Conservation (phyloP, 2,888 invertebrate genomes). For the Lasius fuliginosus region DNA sequence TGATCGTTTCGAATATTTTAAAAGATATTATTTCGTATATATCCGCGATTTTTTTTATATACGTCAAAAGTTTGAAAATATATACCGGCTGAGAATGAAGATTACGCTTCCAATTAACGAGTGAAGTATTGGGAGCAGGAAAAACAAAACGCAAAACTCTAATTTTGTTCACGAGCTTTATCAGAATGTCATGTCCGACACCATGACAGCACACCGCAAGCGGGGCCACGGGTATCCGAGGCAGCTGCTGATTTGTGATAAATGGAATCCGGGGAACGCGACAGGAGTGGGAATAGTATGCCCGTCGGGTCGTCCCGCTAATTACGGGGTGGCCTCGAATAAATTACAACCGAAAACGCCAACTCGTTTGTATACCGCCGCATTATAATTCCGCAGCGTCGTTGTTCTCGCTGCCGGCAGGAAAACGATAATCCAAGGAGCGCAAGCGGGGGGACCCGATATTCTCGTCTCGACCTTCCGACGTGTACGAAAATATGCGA, state of each 20-base stretch:
- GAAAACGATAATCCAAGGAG: conserved; percentile 41
- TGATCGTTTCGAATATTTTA: conserved; percentile 1
- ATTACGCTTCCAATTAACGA: conserved; percentile 32
- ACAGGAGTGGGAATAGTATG: conserved; percentile 76
- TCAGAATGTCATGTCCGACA: conserved; percentile 55
- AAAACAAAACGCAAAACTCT: conserved; percentile 45
- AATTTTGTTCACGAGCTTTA: conserved; percentile 51
- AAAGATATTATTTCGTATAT: conserved; percentile 4
- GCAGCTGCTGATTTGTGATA: conserved; percentile 83
- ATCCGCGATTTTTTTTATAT: background rate
- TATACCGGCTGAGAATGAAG: background rate
- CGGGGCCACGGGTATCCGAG: conserved; percentile 65
- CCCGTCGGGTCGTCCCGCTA: conserved; percentile 80
- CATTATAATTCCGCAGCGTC: conserved; percentile 63
- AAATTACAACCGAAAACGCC: conserved; percentile 82
- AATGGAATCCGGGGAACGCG: conserved; percentile 82
- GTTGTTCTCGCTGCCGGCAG: conserved; percentile 48
- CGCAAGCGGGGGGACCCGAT: conserved; percentile 27
- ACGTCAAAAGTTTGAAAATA: background rate
- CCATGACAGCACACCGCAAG: conserved; percentile 53
- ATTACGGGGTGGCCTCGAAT: conserved; percentile 82
- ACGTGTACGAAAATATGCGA: conserved; percentile 76
- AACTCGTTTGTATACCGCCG: conserved; percentile 73
- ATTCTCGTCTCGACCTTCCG: conserved; percentile 35
- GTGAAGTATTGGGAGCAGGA: conserved; percentile 20